Percentiles rank a stretch among this genome's conserved stretches.
Conservation (phyloP, 2,797 vertebrate genomes). For the Parambassis ranga region DNA sequence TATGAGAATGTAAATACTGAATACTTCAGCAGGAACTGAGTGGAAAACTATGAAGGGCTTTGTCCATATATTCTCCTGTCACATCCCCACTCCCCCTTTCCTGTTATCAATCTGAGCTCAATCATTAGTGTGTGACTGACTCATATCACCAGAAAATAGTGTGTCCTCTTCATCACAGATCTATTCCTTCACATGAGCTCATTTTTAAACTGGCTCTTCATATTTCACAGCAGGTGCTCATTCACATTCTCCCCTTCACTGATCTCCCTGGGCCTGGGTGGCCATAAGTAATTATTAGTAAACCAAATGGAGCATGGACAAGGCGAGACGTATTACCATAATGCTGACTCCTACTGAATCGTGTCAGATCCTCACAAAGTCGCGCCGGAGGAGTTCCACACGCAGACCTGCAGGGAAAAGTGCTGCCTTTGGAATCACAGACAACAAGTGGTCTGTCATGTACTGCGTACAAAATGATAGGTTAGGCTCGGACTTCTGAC, state of each 20-base stretch:
- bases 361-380: slow-evolving; percentile 38
- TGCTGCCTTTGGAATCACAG: not conserved
- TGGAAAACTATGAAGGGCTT: slow-evolving; percentile 17
- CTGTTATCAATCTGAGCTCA: slow-evolving; percentile 19
- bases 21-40: slow-evolving; percentile 22
- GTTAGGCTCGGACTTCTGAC: not conserved
- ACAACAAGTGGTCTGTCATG: not conserved
- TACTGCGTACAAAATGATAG: not conserved
- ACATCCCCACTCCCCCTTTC: not conserved
- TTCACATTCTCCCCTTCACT: slow-evolving; percentile 39
- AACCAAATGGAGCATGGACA: slow-evolving; percentile 54
- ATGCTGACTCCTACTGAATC: slow-evolving; percentile 48
- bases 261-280: slow-evolving; percentile 22
- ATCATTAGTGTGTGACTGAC: slow-evolving; percentile 31
- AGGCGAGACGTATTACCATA: slow-evolving; percentile 43
- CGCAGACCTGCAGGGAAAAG: not conserved
- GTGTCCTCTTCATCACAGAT: slow-evolving; percentile 30
- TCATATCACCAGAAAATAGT: slow-evolving; percentile 13
- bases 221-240: slow-evolving; percentile 26
- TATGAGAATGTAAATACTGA: slow-evolving; percentile 18
- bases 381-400: not conserved
- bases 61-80: not conserved
- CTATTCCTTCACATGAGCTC: slow-evolving; percentile 2
- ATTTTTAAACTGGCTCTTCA: slow-evolving; percentile 35
- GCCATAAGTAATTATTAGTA: slow-evolving; percentile 67